Conservation (phyloP, 2,797 vertebrate genomes). For the Apodemus agrarius region DNA sequence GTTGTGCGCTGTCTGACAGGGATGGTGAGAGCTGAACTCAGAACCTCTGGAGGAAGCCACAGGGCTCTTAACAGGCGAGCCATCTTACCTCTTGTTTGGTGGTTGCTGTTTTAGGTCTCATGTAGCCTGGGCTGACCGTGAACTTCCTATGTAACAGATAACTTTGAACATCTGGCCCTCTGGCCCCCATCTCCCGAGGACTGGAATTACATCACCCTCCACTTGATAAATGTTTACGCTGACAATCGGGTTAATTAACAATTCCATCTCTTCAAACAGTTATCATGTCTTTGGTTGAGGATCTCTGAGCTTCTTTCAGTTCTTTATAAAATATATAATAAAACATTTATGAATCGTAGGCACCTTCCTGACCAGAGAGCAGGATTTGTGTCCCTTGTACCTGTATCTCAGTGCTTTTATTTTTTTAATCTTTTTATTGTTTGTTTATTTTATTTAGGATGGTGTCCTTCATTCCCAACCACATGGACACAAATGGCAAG, state of each 20-base stretch:
- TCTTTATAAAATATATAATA: not conserved
- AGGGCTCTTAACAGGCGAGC: not conserved
- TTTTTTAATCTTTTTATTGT: not conserved
- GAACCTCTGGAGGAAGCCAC: not conserved
- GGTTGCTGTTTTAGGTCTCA: not conserved
- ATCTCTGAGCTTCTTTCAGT: not conserved
- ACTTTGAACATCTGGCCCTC: not conserved
- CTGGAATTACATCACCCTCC: not conserved
- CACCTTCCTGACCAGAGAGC: not conserved
- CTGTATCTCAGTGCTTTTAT: not conserved
- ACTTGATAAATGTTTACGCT: not conserved
- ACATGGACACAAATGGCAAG: not conserved
- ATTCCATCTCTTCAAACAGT: not conserved
- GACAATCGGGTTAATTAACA: not conserved
- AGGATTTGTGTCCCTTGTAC: not conserved
- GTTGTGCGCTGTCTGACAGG: not conserved
- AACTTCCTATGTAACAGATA: not conserved
- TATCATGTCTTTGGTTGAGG: not conserved
- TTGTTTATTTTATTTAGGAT: not conserved
- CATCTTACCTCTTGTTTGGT: not conserved
- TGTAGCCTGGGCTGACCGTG: not conserved
- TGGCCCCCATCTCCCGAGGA: not conserved
- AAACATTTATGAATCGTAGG: not conserved
- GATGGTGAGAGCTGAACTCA: not conserved
- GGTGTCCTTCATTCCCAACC: not conserved